A percentile compares a stretch with the other conserved stretches of the same genome.
These are phyloP conservation scores for Dusona sp. DNA, from an alignment of 2,888 invertebrate genomes.

Conservation along the genomic window DNA sequence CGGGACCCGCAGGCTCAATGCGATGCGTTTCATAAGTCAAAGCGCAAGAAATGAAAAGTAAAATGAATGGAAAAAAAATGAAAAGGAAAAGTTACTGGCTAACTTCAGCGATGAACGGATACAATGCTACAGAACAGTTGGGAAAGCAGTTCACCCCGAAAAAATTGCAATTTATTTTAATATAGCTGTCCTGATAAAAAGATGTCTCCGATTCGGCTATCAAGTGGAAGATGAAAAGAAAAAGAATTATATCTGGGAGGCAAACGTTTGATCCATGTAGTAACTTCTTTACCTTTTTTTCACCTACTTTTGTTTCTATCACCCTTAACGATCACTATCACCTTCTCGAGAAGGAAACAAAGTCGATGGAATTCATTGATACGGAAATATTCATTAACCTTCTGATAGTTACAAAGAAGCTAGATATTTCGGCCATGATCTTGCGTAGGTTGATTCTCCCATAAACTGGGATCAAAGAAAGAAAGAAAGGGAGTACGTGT, in stretches of 20 bases:
- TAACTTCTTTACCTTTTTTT: background rate
- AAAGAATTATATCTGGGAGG: background rate
- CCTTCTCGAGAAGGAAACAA: background rate
- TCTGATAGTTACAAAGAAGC: background rate
- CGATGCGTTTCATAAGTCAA: background rate
- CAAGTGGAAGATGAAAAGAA: background rate
- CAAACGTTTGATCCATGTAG: background rate
- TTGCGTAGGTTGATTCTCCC: constrained; percentile 30
- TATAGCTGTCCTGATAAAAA: background rate
- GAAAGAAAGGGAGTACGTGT: constrained; percentile 20
- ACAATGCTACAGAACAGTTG: background rate
- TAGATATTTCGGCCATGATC: constrained; percentile 37
- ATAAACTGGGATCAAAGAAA: background rate
- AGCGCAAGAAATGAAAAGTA: background rate
- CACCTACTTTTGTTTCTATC: background rate
- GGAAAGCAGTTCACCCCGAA: background rate
- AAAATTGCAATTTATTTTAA: background rate
- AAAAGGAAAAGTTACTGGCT: background rate
- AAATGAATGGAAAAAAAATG: background rate
- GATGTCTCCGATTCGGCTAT: background rate
- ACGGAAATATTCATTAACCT: background rate
- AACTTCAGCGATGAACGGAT: background rate
- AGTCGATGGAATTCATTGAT: background rate
- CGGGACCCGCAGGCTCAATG: background rate
- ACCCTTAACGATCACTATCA: background rate